phyloP scores from a whole-genome alignment of 2,888 invertebrate species.

The Leptopilina drosophilae region DNA sequence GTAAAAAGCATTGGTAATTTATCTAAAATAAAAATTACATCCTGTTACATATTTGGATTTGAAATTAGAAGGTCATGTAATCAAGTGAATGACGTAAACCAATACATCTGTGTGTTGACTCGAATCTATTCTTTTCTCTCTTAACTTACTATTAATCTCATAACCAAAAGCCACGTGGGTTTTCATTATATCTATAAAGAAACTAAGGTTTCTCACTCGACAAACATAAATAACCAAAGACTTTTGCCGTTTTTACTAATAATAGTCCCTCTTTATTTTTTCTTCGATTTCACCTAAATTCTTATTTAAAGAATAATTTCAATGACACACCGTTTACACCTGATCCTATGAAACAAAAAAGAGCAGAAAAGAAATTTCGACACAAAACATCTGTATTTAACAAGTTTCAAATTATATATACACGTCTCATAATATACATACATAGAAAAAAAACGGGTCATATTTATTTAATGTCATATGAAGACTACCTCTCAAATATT shows the following conservation, averaged over 20 bases:
- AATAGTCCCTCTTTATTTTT: background rate
- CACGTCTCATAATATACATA: background rate
- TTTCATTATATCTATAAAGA: background rate
- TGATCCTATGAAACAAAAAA: too few species aligned
- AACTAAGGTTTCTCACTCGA: background rate
- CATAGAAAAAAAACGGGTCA: background rate
- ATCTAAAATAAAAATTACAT: background rate
- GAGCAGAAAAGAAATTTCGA: too few species aligned
- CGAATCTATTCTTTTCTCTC: background rate
- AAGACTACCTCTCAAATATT: background rate
- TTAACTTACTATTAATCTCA: conserved; percentile 2
- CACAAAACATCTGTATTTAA: background rate
- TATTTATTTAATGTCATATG: background rate
- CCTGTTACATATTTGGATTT: background rate
- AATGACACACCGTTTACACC: too few species aligned
- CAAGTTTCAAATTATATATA: background rate
- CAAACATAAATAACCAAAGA: background rate
- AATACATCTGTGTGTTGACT: conserved; percentile 2
- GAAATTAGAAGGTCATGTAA: conserved; percentile 2
- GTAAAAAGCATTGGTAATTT: background rate
- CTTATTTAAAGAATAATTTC: background rate
- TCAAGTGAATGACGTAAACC: conserved; percentile 4
- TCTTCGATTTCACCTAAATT: background rate
- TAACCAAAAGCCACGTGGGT: conserved; percentile 8
- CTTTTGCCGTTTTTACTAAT: too few species aligned